phyloP scores from a whole-genome alignment of 2,888 invertebrate genomes.

The Caenorhabditis doughertyi region DNA sequence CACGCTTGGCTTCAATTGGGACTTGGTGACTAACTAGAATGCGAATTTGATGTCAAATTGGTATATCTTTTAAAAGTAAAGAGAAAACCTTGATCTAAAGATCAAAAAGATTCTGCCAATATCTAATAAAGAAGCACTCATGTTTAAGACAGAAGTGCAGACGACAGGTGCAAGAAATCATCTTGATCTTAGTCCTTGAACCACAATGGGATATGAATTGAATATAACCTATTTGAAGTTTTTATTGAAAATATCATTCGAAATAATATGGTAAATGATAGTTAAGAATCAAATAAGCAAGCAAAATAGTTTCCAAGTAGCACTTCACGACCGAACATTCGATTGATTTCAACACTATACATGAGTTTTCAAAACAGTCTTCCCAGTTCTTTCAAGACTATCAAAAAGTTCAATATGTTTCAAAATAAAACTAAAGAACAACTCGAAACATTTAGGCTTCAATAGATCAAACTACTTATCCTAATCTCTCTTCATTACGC shows the following conservation, averaged over 20 bases:
- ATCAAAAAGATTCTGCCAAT: background rate
- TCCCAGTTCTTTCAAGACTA: too few species aligned
- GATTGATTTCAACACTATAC: too few species aligned
- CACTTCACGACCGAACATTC: too few species aligned
- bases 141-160: background rate
- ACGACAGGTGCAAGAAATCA: conserved; percentile 7
- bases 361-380: too few species aligned
- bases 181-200: background rate
- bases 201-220: background rate
- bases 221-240: too few species aligned
- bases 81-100: conserved; percentile 1
- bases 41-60: background rate
- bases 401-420: background rate
- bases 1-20: background rate
- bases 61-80: background rate
- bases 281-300: too few species aligned
- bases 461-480: background rate
- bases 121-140: background rate
- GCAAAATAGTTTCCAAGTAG: too few species aligned
- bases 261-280: too few species aligned
- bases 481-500: background rate
- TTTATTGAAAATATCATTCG: too few species aligned
- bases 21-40: background rate
- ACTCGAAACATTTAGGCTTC: conserved; percentile 17
- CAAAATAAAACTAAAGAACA: conserved; percentile 28